phyloP scores from a whole-genome alignment of 2,113 vertebrate genomes.

The Okapia johnstoni region DNA sequence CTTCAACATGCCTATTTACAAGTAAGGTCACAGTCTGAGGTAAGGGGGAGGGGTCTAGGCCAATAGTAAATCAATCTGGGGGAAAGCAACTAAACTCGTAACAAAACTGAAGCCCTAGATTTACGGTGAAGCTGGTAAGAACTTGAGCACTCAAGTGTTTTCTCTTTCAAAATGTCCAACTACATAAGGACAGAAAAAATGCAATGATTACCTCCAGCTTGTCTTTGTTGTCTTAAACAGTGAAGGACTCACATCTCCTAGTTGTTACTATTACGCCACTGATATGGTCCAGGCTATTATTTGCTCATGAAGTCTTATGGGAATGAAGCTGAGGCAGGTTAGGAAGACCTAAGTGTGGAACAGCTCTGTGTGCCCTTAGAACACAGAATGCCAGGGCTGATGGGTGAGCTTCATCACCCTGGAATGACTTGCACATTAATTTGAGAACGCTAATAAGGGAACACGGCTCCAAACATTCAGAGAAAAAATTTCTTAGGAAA shows the following conservation, averaged over 20 bases:
- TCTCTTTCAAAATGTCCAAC: slow-evolving; percentile 12
- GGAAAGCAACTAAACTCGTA: not conserved
- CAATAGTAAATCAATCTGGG: too few species aligned
- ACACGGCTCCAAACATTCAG: not conserved
- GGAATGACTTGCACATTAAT: not conserved
- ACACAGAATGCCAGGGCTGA: not conserved
- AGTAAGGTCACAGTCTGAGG: not conserved
- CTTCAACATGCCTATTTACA: not conserved
- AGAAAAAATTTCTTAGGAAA: slow-evolving; percentile 34
- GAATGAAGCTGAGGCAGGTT: not conserved
- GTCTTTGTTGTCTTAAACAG: not conserved
- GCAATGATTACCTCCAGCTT: not conserved
- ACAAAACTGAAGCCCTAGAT: slow-evolving; percentile 1
- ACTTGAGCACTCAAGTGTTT: not conserved
- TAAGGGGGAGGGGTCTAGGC: not conserved
- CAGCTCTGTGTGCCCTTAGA: not conserved
- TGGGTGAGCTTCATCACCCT: not conserved
- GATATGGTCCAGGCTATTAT: not conserved
- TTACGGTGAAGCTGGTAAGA: not conserved
- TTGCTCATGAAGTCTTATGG: not conserved
- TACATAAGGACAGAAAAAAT: not conserved
- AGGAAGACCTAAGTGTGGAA: not conserved
- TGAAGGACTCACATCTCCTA: slow-evolving; percentile 31
- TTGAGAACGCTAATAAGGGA: not conserved
- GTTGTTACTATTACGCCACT: slow-evolving; percentile 53